phyloP scores from a whole-genome alignment of 2,888 invertebrate species.

The Dromius quadrimaculatus region DNA sequence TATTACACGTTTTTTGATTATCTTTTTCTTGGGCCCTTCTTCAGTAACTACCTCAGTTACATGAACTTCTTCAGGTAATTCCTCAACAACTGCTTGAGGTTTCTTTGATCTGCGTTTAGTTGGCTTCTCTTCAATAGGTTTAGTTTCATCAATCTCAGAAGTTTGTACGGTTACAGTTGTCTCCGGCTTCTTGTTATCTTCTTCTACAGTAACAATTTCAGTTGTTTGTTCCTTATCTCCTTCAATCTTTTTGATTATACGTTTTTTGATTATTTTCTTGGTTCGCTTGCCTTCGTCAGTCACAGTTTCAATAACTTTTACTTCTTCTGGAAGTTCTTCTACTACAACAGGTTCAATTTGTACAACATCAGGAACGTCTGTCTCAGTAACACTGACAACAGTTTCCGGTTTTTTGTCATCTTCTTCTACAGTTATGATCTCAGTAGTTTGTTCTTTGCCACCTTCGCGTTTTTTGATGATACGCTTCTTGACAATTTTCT shows the following conservation, averaged over 20 bases:
- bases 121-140: slow-evolving; percentile 55
- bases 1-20: slow-evolving; percentile 59
- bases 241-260: too few relatives aligned
- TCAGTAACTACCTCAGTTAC: slow-evolving; percentile 56
- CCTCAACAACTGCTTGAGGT: slow-evolving; percentile 50
- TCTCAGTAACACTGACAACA: slow-evolving; percentile 60
- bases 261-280: too few relatives aligned
- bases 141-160: too few relatives aligned
- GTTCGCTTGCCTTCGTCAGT: too few relatives aligned
- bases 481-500: slow-evolving; percentile 58
- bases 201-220: too few relatives aligned
- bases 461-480: slow-evolving; percentile 61
- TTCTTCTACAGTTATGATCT: slow-evolving; percentile 66
- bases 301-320: too few relatives aligned
- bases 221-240: too few relatives aligned
- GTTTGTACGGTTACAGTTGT: too few relatives aligned
- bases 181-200: too few relatives aligned
- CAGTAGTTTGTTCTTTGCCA: slow-evolving; percentile 63
- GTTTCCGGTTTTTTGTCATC: slow-evolving; percentile 64
- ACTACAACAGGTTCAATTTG: too few relatives aligned
- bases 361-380: slow-evolving; percentile 63
- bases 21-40: slow-evolving; percentile 56
- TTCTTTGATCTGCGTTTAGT: slow-evolving; percentile 55
- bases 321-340: too few relatives aligned
- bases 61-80: slow-evolving; percentile 57